Conservation (phyloP, 2,113 vertebrate species). For the Dasyprocta punctata region DNA sequence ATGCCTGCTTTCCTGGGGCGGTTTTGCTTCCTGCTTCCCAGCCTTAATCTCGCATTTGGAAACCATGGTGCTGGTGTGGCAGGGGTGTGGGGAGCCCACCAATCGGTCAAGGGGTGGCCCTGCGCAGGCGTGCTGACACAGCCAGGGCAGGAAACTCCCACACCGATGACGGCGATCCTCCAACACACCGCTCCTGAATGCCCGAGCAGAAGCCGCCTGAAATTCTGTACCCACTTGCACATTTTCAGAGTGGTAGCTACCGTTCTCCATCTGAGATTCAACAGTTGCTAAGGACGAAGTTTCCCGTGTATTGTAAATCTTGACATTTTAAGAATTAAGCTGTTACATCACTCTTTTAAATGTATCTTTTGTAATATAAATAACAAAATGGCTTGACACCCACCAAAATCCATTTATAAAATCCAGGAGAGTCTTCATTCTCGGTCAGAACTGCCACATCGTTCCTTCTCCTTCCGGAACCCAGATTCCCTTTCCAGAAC, state of each 20-base stretch:
- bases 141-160: background rate
- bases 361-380: constrained; percentile 74
- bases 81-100: background rate
- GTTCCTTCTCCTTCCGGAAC: background rate
- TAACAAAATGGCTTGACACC: constrained; percentile 74
- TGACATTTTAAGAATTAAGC: constrained; percentile 71
- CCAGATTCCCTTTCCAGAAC: no score
- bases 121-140: fast-evolving
- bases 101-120: background rate
- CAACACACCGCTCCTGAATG: background rate
- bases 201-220: background rate
- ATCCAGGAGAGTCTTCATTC: constrained; percentile 37
- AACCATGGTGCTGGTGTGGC: fast-evolving
- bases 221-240: background rate
- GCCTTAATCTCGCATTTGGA: background rate
- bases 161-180: fast-evolving
- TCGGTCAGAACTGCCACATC: constrained; percentile 23
- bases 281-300: constrained; percentile 61
- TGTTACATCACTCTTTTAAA: constrained; percentile 65
- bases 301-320: constrained; percentile 58
- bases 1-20: background rate
- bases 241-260: background rate
- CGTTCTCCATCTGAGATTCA: constrained; percentile 32
- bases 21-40: background rate
- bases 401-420: constrained; percentile 70